phyloP scores from a whole-genome alignment of 2,113 vertebrate genomes.

The Hemiprocne comata region DNA sequence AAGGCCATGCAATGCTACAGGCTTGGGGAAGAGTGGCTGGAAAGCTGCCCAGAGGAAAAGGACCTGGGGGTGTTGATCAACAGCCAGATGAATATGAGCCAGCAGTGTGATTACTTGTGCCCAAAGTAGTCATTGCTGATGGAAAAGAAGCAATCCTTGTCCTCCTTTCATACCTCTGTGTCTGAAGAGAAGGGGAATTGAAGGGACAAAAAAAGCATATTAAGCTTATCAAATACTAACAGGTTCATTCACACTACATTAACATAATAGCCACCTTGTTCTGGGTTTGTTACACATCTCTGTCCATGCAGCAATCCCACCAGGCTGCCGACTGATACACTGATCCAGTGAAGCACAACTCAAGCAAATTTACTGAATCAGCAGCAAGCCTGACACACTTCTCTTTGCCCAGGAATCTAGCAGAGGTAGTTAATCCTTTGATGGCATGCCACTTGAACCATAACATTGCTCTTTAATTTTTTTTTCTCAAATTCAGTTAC shows the following conservation, averaged over 20 bases:
- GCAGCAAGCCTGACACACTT: background rate
- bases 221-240: background rate
- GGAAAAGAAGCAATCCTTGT: background rate
- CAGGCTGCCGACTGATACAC: background rate
- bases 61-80: too few relatives aligned
- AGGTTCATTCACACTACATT: background rate
- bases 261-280: background rate
- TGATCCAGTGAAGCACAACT: background rate
- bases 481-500: background rate
- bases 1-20: too few relatives aligned
- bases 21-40: too few relatives aligned
- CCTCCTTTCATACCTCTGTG: background rate
- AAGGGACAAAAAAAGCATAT: accelerated
- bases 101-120: background rate
- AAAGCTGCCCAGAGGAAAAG: too few relatives aligned
- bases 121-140: background rate
- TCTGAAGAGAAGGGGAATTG: background rate
- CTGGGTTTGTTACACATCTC: background rate
- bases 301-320: background rate
- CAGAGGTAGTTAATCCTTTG: background rate
- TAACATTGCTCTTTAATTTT: background rate
- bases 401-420: background rate
- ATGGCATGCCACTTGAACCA: background rate
- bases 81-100: too few relatives aligned
- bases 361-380: background rate